phyloP scores from a whole-genome alignment of 92 coral and sea anemone species.

The Epizoanthus illoricatus region DNA sequence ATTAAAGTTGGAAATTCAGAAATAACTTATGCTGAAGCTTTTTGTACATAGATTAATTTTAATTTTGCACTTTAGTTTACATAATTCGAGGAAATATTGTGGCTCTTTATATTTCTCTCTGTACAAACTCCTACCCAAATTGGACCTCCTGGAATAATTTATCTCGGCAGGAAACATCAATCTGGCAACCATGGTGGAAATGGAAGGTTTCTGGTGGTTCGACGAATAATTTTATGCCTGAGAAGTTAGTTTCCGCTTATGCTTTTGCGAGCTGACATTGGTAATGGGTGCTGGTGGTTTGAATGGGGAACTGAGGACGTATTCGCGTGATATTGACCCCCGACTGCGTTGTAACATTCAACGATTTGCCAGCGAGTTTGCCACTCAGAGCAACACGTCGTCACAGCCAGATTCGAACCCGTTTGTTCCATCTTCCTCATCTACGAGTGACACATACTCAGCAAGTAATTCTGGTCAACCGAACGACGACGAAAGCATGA shows the following conservation, averaged over 20 bases:
- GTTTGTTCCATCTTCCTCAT: conserved; percentile 17
- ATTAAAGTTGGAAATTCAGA: background rate
- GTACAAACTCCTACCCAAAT: background rate
- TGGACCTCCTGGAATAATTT: background rate
- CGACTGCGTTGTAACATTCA: conserved; percentile 63
- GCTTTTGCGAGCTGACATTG: conserved; percentile 24
- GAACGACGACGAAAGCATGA: conserved; percentile 61
- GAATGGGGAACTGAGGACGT: conserved; percentile 79
- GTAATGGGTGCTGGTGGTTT: conserved; percentile 96
- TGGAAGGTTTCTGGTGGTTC: background rate
- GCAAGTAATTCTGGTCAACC: conserved; percentile 31
- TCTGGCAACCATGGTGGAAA: background rate
- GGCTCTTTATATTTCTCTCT: no score
- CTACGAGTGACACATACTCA: conserved; percentile 40
- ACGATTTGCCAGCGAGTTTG: conserved; percentile 44
- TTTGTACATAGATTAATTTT: no score
- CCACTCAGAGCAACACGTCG: conserved; percentile 34
- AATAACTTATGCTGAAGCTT: no score
- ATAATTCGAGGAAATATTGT: no score
- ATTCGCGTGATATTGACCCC: conserved; percentile 68
- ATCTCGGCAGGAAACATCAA: conserved; percentile 1
- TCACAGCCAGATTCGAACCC: conserved; percentile 9
- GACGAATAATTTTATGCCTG: conserved; percentile 24
- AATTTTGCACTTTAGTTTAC: no score
- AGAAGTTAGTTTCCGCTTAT: background rate